Evolutionary conservation across 2,113 vertebrate species (phyloP).

Genomic region (Chloropsis cyanopogon): DNA sequence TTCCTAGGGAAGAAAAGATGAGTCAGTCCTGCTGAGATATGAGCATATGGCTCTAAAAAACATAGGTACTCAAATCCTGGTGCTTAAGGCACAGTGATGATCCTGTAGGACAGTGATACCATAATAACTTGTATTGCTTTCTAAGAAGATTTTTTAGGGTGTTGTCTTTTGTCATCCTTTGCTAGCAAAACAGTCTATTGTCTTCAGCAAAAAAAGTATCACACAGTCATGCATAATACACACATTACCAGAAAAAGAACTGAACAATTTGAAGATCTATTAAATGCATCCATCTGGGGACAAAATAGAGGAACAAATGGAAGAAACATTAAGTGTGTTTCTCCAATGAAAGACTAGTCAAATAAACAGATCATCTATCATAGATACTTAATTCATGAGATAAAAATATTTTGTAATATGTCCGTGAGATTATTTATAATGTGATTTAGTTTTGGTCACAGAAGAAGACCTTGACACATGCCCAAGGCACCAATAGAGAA

Average conservation of each 20-base stretch:
- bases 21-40: conserved; percentile 36
- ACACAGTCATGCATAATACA: background rate
- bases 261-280: background rate
- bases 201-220: background rate
- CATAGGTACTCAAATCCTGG: background rate
- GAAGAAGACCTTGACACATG: background rate
- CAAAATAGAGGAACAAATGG: background rate
- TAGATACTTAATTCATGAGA: background rate
- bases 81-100: background rate
- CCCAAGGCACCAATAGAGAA: background rate
- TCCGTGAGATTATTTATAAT: background rate
- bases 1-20: conserved; percentile 28
- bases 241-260: background rate
- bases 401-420: background rate
- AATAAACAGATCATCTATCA: background rate
- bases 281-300: background rate
- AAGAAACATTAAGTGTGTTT: background rate
- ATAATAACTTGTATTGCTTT: background rate
- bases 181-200: background rate
- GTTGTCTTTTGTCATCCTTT: background rate
- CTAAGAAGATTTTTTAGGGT: background rate
- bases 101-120: background rate
- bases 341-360: background rate
- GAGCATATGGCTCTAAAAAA: conserved; percentile 42
- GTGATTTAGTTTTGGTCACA: background rate